These are phyloP conservation scores for Pangasianodon gigas DNA, from an alignment of 2,113 vertebrate genomes.

Conservation along the genomic window DNA sequence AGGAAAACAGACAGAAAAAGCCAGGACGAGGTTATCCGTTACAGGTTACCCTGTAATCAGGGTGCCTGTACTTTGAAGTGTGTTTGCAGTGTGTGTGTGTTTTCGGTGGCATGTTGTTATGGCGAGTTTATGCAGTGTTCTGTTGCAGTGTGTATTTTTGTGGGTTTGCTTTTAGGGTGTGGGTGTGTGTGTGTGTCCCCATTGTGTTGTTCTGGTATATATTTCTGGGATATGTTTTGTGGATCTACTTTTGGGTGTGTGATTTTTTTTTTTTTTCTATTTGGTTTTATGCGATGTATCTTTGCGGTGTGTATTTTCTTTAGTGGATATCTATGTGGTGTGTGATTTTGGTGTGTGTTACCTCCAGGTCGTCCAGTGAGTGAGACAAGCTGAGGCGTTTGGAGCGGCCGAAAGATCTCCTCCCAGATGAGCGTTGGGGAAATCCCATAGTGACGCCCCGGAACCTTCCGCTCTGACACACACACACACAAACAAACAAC, in stretches of 20 bases:
- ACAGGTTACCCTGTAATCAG: background rate
- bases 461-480: constrained; percentile 78
- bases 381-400: constrained; percentile 88
- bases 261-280: background rate
- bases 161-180: background rate
- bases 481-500: constrained; percentile 21
- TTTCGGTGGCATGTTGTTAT: too few relatives aligned
- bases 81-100: background rate
- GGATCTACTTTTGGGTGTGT: background rate
- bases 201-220: background rate
- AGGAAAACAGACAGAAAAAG: background rate
- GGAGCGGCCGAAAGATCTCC: constrained; percentile 87
- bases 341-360: constrained; percentile 61
- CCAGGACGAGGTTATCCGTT: background rate
- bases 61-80: background rate
- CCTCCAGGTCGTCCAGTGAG: constrained; percentile 93
- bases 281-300: background rate
- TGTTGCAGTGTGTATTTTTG: background rate
- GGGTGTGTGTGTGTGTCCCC: background rate
- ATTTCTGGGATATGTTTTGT: background rate
- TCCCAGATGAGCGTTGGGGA: constrained; percentile 78
- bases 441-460: constrained; percentile 78
- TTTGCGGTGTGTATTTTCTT: background rate
- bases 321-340: background rate
- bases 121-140: background rate